These are phyloP conservation scores for Drosophila paracracens DNA, from an alignment of 2,888 invertebrate genomes.

Conservation along the genomic window DNA sequence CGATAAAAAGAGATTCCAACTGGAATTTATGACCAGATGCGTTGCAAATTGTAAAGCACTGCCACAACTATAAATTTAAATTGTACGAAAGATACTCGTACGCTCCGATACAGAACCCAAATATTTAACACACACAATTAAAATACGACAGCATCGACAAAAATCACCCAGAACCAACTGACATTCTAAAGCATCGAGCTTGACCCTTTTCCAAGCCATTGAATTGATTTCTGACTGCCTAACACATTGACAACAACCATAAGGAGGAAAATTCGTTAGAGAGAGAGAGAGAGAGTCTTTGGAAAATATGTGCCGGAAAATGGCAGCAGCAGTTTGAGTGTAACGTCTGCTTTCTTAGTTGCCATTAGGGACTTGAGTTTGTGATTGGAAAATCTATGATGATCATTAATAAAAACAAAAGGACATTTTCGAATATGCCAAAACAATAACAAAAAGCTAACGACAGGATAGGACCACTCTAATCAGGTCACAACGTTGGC, in stretches of 20 bases:
- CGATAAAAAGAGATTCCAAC: constrained; percentile 21
- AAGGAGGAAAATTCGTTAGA: constrained; percentile 4
- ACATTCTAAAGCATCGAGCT: constrained; percentile 29
- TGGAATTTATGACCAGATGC: constrained; percentile 59
- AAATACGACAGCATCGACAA: constrained; percentile 62
- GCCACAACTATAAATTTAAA: constrained; percentile 64
- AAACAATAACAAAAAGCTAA: constrained; percentile 55
- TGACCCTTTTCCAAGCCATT: constrained; percentile 80
- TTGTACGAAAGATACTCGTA: constrained; percentile 35
- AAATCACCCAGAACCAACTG: constrained; percentile 42
- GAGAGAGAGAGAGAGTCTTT: constrained; percentile 1
- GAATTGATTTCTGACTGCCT: constrained; percentile 58
- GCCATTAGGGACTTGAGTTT: constrained; percentile 52
- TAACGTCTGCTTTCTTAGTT: constrained; percentile 12
- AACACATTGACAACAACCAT: constrained; percentile 21
- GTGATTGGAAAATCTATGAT: constrained; percentile 74
- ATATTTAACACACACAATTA: constrained; percentile 75
- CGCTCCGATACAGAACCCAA: constrained; percentile 36
- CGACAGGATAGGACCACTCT: constrained; percentile 31
- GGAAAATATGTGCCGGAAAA: constrained; percentile 34
- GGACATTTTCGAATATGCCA: constrained; percentile 52
- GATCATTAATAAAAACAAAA: constrained; percentile 77
- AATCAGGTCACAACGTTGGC: constrained; percentile 55
- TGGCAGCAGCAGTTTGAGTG: constrained; percentile 18
- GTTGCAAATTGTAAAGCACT: constrained; percentile 39